Evolutionary conservation across 2,113 vertebrate species (phyloP), one percentile per base, ranked within the genome.

Genomic region (Orycteropus afer): DNA sequence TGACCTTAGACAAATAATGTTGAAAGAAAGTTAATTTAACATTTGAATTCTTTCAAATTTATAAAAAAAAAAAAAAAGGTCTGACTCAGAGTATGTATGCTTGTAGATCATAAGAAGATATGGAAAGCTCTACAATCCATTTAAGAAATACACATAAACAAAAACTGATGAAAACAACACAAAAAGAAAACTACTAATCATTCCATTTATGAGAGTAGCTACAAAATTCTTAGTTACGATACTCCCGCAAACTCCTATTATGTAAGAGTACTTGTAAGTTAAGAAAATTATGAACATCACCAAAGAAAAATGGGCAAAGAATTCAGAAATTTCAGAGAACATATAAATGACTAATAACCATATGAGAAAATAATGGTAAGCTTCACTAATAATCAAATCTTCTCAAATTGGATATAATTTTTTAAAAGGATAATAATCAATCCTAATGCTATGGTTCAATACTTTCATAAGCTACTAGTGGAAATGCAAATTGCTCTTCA

Each of bases 211-310:
- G 34, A 82, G 91, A 74, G 12, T 77, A 87, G 14, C n/a, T 90
- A 7, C 55, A 59, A 81, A 88, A 73, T 91, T 95, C 34, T 80
- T 83, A 91, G 86, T 89, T 83, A 89, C 90, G 95, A 91, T 79
- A n/a, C 11, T n/a, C n/a, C 23, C n/a, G 29, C 34, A 59, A 76
- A 69, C 76, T 93, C 53, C 51, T 80, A 91, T 49, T n/a, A 37
- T 82, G 49, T 82, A 80, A 93, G 53, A 89, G 34, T 7, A 37
- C 10, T 84, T 80, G 55, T 6, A 76, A 76, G 32, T 74, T 87
- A 74, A 65, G 69, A 76, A 90, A 92, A 95, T 74, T 80, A 77
- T 57, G 32, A 80, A 29, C 13, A 63, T 85, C 73, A 59, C 42
- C 65, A 80, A 90, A 74, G 77, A 57, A 74, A 86, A 82, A 79